These are phyloP conservation scores for Callaeas wilsoni DNA, from an alignment of 2,113 vertebrate genomes.

Conservation along the genomic window DNA sequence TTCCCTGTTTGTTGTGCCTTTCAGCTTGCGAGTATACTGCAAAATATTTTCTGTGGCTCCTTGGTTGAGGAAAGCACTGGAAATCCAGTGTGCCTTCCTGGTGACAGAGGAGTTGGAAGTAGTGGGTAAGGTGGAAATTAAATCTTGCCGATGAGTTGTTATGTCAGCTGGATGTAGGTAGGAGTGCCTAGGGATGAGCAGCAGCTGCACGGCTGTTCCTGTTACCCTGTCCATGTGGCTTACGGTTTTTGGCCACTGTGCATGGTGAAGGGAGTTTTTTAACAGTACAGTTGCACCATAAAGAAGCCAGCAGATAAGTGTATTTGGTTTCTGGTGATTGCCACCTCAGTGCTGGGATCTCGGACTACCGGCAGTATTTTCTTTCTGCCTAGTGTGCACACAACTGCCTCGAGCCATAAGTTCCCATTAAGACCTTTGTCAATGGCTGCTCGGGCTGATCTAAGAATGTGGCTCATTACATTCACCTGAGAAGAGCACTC, in stretches of 20 bases:
- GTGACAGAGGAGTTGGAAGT: accelerated
- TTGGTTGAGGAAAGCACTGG: not conserved
- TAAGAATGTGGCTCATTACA: not conserved
- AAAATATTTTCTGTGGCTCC: not conserved
- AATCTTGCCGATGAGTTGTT: accelerated
- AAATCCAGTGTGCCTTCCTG: not conserved
- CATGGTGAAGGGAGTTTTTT: not conserved
- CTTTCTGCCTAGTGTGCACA: not conserved
- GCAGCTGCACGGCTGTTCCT: accelerated
- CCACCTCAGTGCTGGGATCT: not conserved
- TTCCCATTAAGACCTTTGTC: not conserved
- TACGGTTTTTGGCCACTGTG: not conserved
- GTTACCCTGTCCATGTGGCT: not conserved
- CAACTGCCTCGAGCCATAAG: accelerated
- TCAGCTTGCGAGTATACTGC: accelerated
- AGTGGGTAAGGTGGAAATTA: not conserved
- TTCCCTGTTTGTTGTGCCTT: not conserved
- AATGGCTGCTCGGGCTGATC: not conserved
- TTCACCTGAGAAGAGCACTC: not conserved
- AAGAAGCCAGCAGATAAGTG: not conserved
- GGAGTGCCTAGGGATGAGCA: not conserved
- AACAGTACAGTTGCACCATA: not conserved
- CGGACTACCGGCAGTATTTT: not conserved
- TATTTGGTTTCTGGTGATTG: not conserved
- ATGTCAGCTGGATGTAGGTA: not conserved